Conservation (phyloP, 2,888 invertebrate genomes). For the Dynastes tityus region DNA sequence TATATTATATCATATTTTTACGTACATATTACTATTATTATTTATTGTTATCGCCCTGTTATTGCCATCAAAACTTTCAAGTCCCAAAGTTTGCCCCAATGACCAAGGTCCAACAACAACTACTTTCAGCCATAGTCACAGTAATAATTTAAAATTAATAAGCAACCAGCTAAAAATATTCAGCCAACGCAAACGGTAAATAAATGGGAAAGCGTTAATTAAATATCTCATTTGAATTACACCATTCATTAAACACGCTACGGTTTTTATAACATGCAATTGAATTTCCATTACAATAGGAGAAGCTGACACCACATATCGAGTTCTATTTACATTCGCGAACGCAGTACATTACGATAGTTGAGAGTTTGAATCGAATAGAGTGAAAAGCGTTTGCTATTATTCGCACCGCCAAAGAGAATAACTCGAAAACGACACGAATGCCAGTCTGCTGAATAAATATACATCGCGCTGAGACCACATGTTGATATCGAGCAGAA, state of each 20-base stretch:
- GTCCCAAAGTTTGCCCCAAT: no score
- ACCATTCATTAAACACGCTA: background rate
- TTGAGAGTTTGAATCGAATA: constrained; percentile 8
- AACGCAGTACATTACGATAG: constrained; percentile 8
- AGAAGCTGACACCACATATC: constrained; percentile 7
- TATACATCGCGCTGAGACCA: constrained; percentile 3
- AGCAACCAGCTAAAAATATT: background rate
- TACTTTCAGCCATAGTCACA: no score
- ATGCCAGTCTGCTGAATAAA: background rate
- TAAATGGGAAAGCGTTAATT: background rate
- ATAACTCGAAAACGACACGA: background rate
- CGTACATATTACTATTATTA: no score
- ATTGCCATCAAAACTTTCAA: no score
- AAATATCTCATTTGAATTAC: background rate
- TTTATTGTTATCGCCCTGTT: no score
- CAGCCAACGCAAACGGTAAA: background rate
- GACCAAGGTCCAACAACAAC: no score
- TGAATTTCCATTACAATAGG: constrained; percentile 36
- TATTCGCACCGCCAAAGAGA: constrained; percentile 2
- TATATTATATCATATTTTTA: no score
- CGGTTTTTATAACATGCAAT: background rate
- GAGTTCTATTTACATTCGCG: constrained; percentile 6
- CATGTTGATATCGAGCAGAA: constrained; percentile 35
- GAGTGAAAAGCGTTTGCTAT: constrained; percentile 6
- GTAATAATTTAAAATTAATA: no score